Conservation (phyloP, 2,888 invertebrate species). For the Parelbella ahira region DNA sequence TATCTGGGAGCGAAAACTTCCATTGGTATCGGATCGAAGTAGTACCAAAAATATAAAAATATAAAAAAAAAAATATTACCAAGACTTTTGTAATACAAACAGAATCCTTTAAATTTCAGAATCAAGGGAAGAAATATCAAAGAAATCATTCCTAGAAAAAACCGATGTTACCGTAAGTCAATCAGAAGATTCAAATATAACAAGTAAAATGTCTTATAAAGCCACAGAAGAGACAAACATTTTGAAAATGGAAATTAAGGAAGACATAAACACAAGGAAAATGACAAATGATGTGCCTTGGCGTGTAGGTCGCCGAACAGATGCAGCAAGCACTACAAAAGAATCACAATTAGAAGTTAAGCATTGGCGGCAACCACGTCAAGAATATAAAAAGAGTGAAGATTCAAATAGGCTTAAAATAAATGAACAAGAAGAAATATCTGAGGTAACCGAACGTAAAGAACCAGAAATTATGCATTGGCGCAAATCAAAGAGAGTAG, state of each 20-base stretch:
- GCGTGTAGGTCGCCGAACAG: slow-evolving; percentile 47
- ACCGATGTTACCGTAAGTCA: slow-evolving; percentile 39
- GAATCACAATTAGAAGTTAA: slow-evolving; percentile 37
- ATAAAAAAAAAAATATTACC: too few relatives aligned
- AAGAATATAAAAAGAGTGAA: slow-evolving; percentile 29
- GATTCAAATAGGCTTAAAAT: slow-evolving; percentile 32
- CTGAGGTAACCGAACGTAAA: slow-evolving; percentile 30
- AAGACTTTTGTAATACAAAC: too few relatives aligned
- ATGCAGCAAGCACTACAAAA: slow-evolving; percentile 28
- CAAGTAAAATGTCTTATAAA: slow-evolving; percentile 46
- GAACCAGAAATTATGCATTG: slow-evolving; percentile 41
- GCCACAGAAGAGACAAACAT: slow-evolving; percentile 66
- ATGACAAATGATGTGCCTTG: slow-evolving; percentile 50
- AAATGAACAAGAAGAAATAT: slow-evolving; percentile 17
- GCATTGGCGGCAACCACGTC: slow-evolving; percentile 44
- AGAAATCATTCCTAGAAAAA: slow-evolving; percentile 51
- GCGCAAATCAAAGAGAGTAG: slow-evolving; percentile 41
- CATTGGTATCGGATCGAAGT: too few relatives aligned
- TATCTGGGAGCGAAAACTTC: too few relatives aligned
- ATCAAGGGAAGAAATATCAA: slow-evolving; percentile 43
- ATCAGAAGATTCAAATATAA: slow-evolving; percentile 37
- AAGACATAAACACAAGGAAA: slow-evolving; percentile 53
- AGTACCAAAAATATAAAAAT: too few relatives aligned
- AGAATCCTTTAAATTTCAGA: slow-evolving; percentile 43
- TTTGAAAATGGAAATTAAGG: slow-evolving; percentile 49